Evolutionary conservation across 2,113 vertebrate species (phyloP), one percentile per base, ranked within the genome.

Genomic region (Balaeniceps rex): DNA sequence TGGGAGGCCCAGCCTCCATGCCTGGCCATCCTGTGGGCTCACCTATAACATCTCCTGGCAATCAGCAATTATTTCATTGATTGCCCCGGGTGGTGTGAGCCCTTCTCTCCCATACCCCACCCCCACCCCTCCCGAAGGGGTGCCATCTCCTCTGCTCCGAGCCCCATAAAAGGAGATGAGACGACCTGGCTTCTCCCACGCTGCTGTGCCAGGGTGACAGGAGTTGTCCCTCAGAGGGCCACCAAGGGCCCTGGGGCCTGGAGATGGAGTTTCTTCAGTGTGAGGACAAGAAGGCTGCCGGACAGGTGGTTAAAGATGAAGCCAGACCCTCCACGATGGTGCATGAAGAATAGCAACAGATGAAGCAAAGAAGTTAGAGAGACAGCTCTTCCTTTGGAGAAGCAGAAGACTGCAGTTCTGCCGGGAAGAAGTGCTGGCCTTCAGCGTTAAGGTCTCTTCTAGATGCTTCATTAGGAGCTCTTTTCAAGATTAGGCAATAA

Each of bases 121-220:
- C 24, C 13, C 31, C 18, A 33, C 12, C 7, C 54, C 40, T 55
- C 49, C 23, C 38, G 33, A 21, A 22, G 2, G 38, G 11, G 6
- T 46, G 17, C 11, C 11, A 33, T 46, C 7, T n/a, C 25, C 21
- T 29, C 22, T 44, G 47, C 26, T 15, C 14, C 1, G 5, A 82
- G 42, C 22, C 24, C 19, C 19, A 60, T 46, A 40, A 83, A 34
- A 49, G 18, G 24, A 5, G 4, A 34, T 54, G 58, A 36, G 38
- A 36, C 2, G 2, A 25, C 40, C 15, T 49, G 61, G 28, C 29
- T 57, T 75, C n/a, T 4, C 3, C 12, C 2, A 7, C 15, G 12
- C n/a, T 40, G 15, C 28, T 34, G n/a, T 3, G 0, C 14, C 2
- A 2, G 21, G 7, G 42, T 8, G 4, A 33, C 19, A 40, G 51